Base-by-base conservation (phyloP, 2,113 vertebrate genomes). In the Pelodiscus sinensis region DNA sequence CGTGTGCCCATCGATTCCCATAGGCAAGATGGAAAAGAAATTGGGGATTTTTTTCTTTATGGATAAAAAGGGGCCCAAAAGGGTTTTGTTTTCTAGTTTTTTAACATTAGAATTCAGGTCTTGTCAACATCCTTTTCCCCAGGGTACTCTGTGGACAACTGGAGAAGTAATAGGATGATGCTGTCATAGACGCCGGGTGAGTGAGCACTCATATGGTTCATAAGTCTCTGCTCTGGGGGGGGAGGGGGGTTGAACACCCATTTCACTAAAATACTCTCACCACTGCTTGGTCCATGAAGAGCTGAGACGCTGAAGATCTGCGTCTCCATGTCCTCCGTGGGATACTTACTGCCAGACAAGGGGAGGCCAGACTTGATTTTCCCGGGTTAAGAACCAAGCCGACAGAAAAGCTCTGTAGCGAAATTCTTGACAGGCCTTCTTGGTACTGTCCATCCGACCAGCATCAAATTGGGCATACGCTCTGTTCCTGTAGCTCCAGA, bases 211-310 rank as follows among this genome's bases (percentile, higher is more conserved):
- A 71, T 16, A 35, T 24, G 13, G 38, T 44, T 73, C 10, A 22
- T 22, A 44, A 38, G 18, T 73, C 24, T 77, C 22, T 77, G 38
- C 5, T 50, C 24, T 50, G 24, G 13, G 62, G 13, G 19, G 50
- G 50, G 24, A 7, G 62, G 13, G 19, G 50, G 50, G 50, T 27
- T 77, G 35, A 50, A 50, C 73, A 55, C 22, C 4, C 68, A 2
- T n/a, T 84, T 31, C 73, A 44, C 50, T 78, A 84, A 86, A 89
- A 2, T 1, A 1, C 2, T 71, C 13, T 51, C 24, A 35, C 50
- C 10, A 9, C 29, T 50, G 58, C 29, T 81, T 31, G 31, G 35
- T 50, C 0, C 1, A 0, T 29, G 78, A 38, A 62, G 29, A 35
- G 7, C 82, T 78, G 19, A 12, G 51, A 22, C 38, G 13, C 19